These are phyloP conservation scores for Gymnoscopelus microlampas DNA, from an alignment of 2,797 vertebrate species.

Conservation along the genomic window DNA sequence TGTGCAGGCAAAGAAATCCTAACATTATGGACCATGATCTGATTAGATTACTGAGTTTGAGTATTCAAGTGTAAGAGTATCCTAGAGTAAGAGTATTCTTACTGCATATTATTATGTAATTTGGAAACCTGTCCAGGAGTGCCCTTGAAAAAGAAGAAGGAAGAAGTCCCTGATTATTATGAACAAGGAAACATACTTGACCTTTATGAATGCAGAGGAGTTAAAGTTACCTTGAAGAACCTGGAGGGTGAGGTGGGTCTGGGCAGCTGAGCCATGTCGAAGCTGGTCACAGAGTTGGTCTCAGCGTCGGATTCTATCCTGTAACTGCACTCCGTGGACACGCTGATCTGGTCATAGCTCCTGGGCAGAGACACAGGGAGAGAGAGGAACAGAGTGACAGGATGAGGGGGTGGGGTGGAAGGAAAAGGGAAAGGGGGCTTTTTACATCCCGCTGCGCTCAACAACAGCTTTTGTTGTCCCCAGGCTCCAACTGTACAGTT, in stretches of 20 bases:
- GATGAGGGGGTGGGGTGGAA: background rate
- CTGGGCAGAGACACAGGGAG: conserved; percentile 48
- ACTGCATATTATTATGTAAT: no score
- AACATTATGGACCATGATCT: no score
- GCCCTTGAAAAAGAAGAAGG: background rate
- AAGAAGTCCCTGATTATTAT: background rate
- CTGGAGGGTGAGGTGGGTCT: conserved; percentile 56
- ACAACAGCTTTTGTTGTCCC: conserved; percentile 55
- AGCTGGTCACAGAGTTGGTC: conserved; percentile 61
- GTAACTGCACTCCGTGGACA: conserved; percentile 72
- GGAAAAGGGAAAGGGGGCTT: background rate
- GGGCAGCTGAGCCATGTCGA: conserved; percentile 62
- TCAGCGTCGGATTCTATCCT: conserved; percentile 56
- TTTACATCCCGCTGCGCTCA: background rate
- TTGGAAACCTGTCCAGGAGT: no score
- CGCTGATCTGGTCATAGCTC: conserved; percentile 76
- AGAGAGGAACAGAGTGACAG: conserved; percentile 36
- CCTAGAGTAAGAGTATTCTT: no score
- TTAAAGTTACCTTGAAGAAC: conserved; percentile 66
- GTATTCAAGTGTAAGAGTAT: no score
- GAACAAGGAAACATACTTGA: background rate
- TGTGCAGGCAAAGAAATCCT: background rate
- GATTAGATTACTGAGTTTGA: no score
- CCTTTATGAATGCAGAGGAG: background rate
- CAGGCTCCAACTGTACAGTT: conserved; percentile 19